phyloP scores from a whole-genome alignment of 2,797 vertebrate species.

The Muscicapa striata region DNA sequence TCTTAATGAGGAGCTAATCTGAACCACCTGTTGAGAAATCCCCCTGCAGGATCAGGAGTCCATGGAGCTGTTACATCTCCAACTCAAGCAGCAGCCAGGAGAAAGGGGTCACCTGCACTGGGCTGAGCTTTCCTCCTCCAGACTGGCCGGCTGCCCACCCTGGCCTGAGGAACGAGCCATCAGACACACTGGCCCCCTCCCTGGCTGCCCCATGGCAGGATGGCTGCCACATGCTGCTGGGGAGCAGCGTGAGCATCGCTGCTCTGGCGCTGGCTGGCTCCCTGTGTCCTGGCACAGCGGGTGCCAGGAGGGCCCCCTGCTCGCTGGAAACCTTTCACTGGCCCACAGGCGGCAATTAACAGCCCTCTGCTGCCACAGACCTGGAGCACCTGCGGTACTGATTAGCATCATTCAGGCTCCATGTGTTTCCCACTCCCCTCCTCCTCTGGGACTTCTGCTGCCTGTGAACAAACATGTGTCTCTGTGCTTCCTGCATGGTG shows the following conservation, averaged over 20 bases:
- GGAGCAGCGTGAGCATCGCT: rapidly evolving
- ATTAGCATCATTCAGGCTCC: constrained; percentile 67
- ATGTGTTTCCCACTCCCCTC: constrained; percentile 60
- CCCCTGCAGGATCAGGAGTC: constrained; percentile 12
- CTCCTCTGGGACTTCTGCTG: constrained; percentile 56
- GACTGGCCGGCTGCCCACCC: neutral
- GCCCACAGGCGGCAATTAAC: constrained; percentile 65
- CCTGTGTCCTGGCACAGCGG: rapidly evolving
- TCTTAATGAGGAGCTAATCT: constrained; percentile 71
- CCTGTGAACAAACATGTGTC: constrained; percentile 51
- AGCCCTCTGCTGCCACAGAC: neutral
- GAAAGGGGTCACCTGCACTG: neutral
- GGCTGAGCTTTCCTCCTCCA: neutral
- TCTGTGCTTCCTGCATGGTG: neutral
- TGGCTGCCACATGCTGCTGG: neutral
- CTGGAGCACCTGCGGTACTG: constrained; percentile 59
- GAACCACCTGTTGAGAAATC: constrained; percentile 70
- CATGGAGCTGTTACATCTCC: neutral
- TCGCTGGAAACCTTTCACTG: neutral
- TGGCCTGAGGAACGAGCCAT: neutral
- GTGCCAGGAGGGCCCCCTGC: neutral
- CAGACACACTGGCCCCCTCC: neutral
- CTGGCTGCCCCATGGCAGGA: neutral
- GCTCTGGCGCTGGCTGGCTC: neutral
- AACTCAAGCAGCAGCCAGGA: neutral